Evolutionary conservation across 1,140 invertebrate species (phyloP), one percentile per base, ranked within the genome.

Genomic region (Epicauta chinensis): DNA sequence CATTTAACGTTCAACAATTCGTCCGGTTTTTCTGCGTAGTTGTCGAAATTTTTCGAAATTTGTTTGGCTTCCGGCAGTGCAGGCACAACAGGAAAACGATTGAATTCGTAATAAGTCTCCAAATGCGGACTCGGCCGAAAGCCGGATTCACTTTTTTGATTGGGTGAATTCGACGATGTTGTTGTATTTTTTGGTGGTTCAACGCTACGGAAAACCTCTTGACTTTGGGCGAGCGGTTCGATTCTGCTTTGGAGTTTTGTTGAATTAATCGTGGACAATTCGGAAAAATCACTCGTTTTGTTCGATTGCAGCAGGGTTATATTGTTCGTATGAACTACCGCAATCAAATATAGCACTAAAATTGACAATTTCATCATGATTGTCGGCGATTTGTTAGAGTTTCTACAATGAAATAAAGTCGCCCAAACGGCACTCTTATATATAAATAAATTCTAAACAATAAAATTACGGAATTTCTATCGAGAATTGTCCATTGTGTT

Each of bases 81-180:
- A 14, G 63, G 64, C 40, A 38, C 47, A 2, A 68, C 64, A 11
- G 65, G 65, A 60, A 61, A 60, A 30, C 51, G 57, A 48, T 68
- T 68, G 37, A 52, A 61, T 52, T 69, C 64, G 55, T 58, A 68
- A 38, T 52, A 44, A 0, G 47, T 46, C 11, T 61, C 60, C 34
- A 65, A 13, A 35, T 63, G 53, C 5, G 53, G 64, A 59, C 66
- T 68, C 17, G 66, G 64, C 13, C 56, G 34, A 43, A 68, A 68
- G 12, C 63, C 47, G 9, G 46, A 39, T 12, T 60, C 37, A 29
- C 35, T 42, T 43, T 9, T 32, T 7, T 6, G 17, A 2, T 15
- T 5, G 15, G 30, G 17, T 53, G 17, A 16, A 16, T 2, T 37
- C 10, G 34, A n/a, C 23, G 7, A 23, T 23, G 4, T 7, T 5